phyloP scores from a whole-genome alignment of 2,797 vertebrate genomes.

The Ctenochaetus hawaiiensis region DNA sequence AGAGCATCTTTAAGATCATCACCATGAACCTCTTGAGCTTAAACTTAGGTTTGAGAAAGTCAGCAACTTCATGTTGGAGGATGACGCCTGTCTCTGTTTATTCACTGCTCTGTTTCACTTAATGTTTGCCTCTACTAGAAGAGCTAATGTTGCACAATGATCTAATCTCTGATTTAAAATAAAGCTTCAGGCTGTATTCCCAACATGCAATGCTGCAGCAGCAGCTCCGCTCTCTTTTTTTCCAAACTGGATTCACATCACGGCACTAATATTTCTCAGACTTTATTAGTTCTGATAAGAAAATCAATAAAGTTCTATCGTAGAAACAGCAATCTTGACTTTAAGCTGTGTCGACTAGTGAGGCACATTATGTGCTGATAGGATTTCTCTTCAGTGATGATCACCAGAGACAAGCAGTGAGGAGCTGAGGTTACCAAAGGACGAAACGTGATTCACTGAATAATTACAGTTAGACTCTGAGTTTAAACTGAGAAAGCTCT shows the following conservation, averaged over 20 bases:
- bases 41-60: background rate
- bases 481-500: slow-evolving; percentile 2
- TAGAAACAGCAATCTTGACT: slow-evolving; percentile 30
- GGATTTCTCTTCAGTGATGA: slow-evolving; percentile 26
- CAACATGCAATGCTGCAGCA: slow-evolving; percentile 17
- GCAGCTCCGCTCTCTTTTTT: slow-evolving; percentile 20
- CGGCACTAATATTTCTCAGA: slow-evolving; percentile 32
- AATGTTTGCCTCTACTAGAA: slow-evolving; percentile 18
- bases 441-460: slow-evolving; percentile 22
- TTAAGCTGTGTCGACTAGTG: slow-evolving; percentile 21
- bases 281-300: slow-evolving; percentile 79
- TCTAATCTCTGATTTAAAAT: slow-evolving; percentile 46
- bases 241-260: slow-evolving; percentile 18
- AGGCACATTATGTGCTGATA: slow-evolving; percentile 32
- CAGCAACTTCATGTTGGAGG: background rate
- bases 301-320: slow-evolving; percentile 65
- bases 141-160: background rate
- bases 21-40: background rate
- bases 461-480: slow-evolving; percentile 20
- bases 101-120: slow-evolving; percentile 23
- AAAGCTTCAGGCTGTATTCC: slow-evolving; percentile 28
- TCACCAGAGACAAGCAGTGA: slow-evolving; percentile 5
- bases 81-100: slow-evolving; percentile 14
- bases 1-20: background rate
- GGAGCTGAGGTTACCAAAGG: slow-evolving; percentile 11